Base-by-base conservation (phyloP, 2,797 vertebrate species). In the Tangara arthus region DNA sequence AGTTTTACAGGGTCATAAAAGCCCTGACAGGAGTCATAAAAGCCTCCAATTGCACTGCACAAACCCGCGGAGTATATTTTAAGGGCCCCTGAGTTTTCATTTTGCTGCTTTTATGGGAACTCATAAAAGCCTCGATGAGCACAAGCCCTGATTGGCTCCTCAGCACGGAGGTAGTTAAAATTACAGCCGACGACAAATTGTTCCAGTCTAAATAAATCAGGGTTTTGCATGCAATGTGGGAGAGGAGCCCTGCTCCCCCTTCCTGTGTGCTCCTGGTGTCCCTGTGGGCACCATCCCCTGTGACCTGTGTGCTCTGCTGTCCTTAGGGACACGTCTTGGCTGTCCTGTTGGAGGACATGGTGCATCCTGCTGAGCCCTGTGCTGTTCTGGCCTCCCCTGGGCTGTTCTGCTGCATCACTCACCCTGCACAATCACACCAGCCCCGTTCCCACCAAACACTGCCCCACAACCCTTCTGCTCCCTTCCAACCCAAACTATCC, bases 11-110 rank as follows among this genome's bases (percentile, higher is more conserved):
- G 98, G 98, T 98, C 97, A 97, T 98, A 98, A 98, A 98, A 98
- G 97, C 97, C 97, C 97, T 98, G 98, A 98, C 98, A 98, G 98
- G 98, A 98, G 97, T 98, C 98, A 98, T 98, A 98, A 98, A 98
- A 98, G 98, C 97, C 97, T 98, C 97, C 98, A 96, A 98, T 98
- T 98, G 98, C 97, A 97, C 97, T 94, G 97, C 97, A 97, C 97
- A 97, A 98, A 97, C 98, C 98, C 97, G 68, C 95, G 97, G 98
- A 98, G 98, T 98, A 97, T 98, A 98, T 98, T 98, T 98, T 98
- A 98, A 98, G 98, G 98, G 97, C 98, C 98, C 98, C 98, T 98
- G 98, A 98, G 98, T 98, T 98, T 98, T 98, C 98, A 98, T 98
- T 98, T 98, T 98, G 98, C 98, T 97, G 97, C 97, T 98, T 98